Evolutionary conservation across 2,113 vertebrate species (phyloP), one percentile per base, ranked within the genome.

Genomic region (Polypterus senegalus): DNA sequence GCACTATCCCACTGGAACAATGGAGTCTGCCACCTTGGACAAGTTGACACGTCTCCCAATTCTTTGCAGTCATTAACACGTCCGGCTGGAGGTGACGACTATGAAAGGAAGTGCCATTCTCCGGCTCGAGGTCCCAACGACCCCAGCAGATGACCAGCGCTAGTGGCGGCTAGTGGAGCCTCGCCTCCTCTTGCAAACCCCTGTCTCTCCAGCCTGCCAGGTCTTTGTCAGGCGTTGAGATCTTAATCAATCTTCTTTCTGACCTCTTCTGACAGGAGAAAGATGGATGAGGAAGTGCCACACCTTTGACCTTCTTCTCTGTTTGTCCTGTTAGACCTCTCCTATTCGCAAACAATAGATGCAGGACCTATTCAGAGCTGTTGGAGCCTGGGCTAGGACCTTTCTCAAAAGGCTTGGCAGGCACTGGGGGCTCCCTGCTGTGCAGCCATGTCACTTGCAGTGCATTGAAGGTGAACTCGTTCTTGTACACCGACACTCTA

Each of bases 211-310:
- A 75, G 70, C 69, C 81, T 74, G 74, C 70, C 45, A 60, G 78
- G 74, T 76, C 76, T 87, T 84, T 94, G 92, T 94, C 89, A 88
- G 81, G 88, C 82, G 69, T 81, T 83, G 91, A 96, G 77, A 82
- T 92, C 92, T 96, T 94, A 88, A 97, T 97, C 91, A 94, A 91
- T 92, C 86, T 87, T 84, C 75, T 73, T 73, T 84, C 83, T 80
- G 83, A 83, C 87, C 84, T 76, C 72, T 73, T 81, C 84, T 90
- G 79, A 87, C 78, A 67, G 59, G 54, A 71, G 78, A 73, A 93
- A 94, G 93, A 97, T 92, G 85, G 92, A 97, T 95, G 92, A 88
- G 87, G 80, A 87, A 89, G 77, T 54, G 7, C 74, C 49, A 74
- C 83, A 92, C 89, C 92, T 80, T 77, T 90, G 87, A 91, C 89